Evolutionary conservation across 2,113 vertebrate genomes (phyloP), one percentile per base, ranked within the genome.

Genomic region (Suncus etruscus): DNA sequence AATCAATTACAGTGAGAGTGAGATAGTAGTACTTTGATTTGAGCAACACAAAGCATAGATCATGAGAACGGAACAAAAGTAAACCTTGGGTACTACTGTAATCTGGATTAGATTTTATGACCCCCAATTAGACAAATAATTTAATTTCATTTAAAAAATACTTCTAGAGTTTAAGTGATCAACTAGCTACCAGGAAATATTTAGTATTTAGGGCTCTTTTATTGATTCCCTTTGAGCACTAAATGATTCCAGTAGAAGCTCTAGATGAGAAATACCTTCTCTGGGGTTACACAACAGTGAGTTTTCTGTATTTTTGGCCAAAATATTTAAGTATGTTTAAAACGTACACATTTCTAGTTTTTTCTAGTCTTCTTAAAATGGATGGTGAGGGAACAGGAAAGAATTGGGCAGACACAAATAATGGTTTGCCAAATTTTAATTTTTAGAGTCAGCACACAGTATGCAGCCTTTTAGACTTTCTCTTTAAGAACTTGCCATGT

Each of bases 401-500:
- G 22, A 32, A 58, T 50, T 22, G n/a, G 39, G 16, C n/a, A 70
- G 29, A 81, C 65, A 6, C 27, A 70, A 39, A 65, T 11, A 45
- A 88, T 66, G 16, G 31, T 68, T 95, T 89, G 76, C 39, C 84
- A 18, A 32, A 88, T 95, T 95, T 94, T 95, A 95, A 96, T 94
- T 95, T 91, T 94, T 87, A 95, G 77, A 75, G 70, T 73, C 90
- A 95, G 84, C 87, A 94, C 83, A 95, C 63, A 87, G 92, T 85
- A 54, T 87, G 61, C 69, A 89, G 90, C 92, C 92, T 92, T 95
- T 95, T 88, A 88, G 77, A 87, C 81, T 89, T 94, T 94, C 93
- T 94, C 86, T 97, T 97, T 92, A 96, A 97, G 92, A 93, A 94
- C 90, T 92, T 78, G 61, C 24, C 50, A 76, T 95, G 94, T 95